A percentile compares a stretch with the other conserved stretches of the same genome.
Conservation (phyloP, 2,797 vertebrate genomes). For the Apogon hyalosoma region DNA sequence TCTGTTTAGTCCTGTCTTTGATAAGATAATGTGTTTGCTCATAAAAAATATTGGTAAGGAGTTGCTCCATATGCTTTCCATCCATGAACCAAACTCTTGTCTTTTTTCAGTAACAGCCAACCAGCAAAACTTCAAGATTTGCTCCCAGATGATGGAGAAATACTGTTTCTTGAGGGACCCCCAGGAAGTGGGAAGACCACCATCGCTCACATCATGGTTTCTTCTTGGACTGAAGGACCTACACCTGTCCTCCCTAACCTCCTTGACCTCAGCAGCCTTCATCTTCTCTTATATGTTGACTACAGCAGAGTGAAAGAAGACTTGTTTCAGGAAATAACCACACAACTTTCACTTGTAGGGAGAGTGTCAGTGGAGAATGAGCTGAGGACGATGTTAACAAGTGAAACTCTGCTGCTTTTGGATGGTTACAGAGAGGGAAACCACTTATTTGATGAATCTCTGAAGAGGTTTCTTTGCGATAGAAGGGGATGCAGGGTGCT, state of each 20-base stretch:
- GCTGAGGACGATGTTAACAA: conserved; percentile 54
- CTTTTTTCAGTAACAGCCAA: conserved; percentile 60
- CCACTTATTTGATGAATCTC: conserved; percentile 53
- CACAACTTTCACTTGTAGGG: conserved; percentile 36
- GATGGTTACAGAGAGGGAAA: conserved; percentile 69
- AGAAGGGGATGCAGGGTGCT: conserved; percentile 56
- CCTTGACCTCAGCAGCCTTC: conserved; percentile 28
- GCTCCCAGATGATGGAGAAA: conserved; percentile 54
- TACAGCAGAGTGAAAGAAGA: conserved; percentile 23
- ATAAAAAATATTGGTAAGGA: neutral
- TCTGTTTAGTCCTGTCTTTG: too few relatives aligned
- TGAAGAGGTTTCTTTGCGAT: conserved; percentile 59
- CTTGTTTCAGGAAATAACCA: conserved; percentile 53
- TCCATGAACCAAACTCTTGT: neutral
- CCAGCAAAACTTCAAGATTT: conserved; percentile 42
- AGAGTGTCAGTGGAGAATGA: conserved; percentile 19
- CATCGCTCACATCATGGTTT: conserved; percentile 48
- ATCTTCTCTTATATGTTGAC: conserved; percentile 55
- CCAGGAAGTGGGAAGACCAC: conserved; percentile 57
- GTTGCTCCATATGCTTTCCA: neutral
- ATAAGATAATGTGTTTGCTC: too few relatives aligned
- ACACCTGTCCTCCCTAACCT: conserved; percentile 1
- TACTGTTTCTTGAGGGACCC: conserved; percentile 56
- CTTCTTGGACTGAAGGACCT: conserved; percentile 51
- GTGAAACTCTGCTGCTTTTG: conserved; percentile 61